Evolutionary conservation across 2,888 invertebrate genomes (phyloP), one percentile per base, ranked within the genome.

Genomic region (Nomada ferruginata): DNA sequence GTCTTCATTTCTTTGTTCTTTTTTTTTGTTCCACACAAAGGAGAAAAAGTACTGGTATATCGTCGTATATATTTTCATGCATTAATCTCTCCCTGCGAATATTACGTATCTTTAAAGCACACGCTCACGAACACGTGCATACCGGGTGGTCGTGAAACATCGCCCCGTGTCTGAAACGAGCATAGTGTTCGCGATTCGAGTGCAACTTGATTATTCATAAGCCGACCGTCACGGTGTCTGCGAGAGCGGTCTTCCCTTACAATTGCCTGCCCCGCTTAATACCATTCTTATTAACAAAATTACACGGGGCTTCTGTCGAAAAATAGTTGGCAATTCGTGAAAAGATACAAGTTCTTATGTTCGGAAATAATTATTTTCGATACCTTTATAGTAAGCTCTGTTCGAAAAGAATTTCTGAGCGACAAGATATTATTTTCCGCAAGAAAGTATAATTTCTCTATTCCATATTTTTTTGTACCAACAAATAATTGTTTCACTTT

Each of bases 131-230:
- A 26, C 64, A 9, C 4, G 20, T 20, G 13, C 26, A 20, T 50
- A 66, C 47, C 15, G 53, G 65, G 60, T 65, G 79, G 57, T 44
- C 52, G 29, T 73, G 7, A 57, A 79, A 44, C 42, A 55, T 52
- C 36, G 20, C 47, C 23, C 23, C 20, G 47, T 26, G 2, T 29
- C 29, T 61, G 47, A 71, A 66, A 71, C 42, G 80, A 60, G 15
- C 20, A 26, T 18, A 10, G 50, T 53, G 72, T n/a, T 7, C 50
- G 44, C n/a, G 71, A 57, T 60, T 42, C 64, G 63, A 76, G 76
- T 74, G 71, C 76, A 60, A 47, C 69, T 84, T 75, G 80, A 84
- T 84, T 84, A 84, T 84, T 84, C 84, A 84, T 84, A 84, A 77
- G 47, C 71, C 60, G 26, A 44, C 60, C 36, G 61, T 61, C 29